These are phyloP conservation scores for Drosophila ananassae DNA, from an alignment of 1,140 invertebrate genomes.

Conservation along the genomic window DNA sequence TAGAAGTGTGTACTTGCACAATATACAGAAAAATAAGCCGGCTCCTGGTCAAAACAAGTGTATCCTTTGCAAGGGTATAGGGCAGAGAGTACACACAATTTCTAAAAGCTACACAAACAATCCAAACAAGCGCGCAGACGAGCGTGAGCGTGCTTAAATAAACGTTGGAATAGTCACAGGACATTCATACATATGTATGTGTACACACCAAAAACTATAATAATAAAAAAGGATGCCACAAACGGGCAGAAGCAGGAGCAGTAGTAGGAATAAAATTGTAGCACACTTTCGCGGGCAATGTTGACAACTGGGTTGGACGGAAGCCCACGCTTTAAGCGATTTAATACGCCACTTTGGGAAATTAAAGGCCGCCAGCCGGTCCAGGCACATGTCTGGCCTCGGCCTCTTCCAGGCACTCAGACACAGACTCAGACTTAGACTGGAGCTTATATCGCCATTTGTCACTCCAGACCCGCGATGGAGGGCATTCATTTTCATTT, in stretches of 20 bases:
- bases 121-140: constrained; percentile 28
- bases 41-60: not conserved
- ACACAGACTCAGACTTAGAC: constrained; percentile 20
- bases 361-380: constrained; percentile 52
- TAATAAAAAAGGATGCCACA: constrained; percentile 38
- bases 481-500: constrained; percentile 73
- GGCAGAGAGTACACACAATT: constrained; percentile 62
- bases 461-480: constrained; percentile 47
- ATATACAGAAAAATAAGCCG: not conserved
- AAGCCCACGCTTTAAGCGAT: constrained; percentile 55
- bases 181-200: constrained; percentile 33
- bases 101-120: constrained; percentile 56
- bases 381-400: constrained; percentile 28
- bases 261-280: constrained; percentile 47
- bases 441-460: constrained; percentile 56
- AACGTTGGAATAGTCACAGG: constrained; percentile 48
- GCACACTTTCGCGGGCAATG: constrained; percentile 45
- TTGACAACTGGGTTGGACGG: constrained; percentile 35
- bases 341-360: constrained; percentile 61
- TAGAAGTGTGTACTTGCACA: not conserved
- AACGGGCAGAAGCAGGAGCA: constrained; percentile 1
- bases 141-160: constrained; percentile 70
- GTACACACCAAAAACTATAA: constrained; percentile 19
- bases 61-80: constrained; percentile 20
- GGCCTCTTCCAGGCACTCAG: constrained; percentile 6